Base-by-base conservation (phyloP, 2,888 invertebrate genomes). In the Ichneumon xanthorius region DNA sequence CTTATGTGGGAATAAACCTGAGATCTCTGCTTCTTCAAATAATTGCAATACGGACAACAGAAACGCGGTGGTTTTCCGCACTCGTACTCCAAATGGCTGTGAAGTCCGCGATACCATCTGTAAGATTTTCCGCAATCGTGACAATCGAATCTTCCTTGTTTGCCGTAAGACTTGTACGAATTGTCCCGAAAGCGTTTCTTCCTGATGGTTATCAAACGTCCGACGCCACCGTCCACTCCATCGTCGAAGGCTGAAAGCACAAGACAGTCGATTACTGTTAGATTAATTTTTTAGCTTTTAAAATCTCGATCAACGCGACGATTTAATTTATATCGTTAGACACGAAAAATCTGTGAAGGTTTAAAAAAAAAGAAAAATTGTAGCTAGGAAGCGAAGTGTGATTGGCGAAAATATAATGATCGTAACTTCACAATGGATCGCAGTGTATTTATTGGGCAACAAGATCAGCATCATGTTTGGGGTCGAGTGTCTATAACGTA, bases 11-110 rank as follows among this genome's bases (percentile, higher is more conserved):
- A 88, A 72, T 89, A 90, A 87, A 93, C 87, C 80, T 93, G 92
- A 0, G 90, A 88, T 30, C 91, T 89, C 63, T 90, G 90, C 65
- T 92, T 92, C 11, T 89, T 86, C 14, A 88, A 88, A 75, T 91
- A 91, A 33, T 80, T 80, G 76, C 93, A 94, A 80, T 92, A 92
- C 0, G 90, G 90, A 71, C 93, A 93, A 55, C 88, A 89, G 85
- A 93, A 94, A 58, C 92, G 88, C 1, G 93, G 92, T 26, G 89
- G 89, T 82, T 92, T 91, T 48, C 92, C 92, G 58, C 92, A 92
- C 83, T 92, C 91, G 81, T 88, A 89, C 26, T 87, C 85, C 85
- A 89, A 87, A 81, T 92, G 92, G 67, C 88, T 80, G 76, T 68
- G 53, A 11, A 85, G 75, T 58, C 65, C 72, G n/a, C 83, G 75